phyloP scores from a whole-genome alignment of 2,797 vertebrate genomes.

The Iguana delicatissima region DNA sequence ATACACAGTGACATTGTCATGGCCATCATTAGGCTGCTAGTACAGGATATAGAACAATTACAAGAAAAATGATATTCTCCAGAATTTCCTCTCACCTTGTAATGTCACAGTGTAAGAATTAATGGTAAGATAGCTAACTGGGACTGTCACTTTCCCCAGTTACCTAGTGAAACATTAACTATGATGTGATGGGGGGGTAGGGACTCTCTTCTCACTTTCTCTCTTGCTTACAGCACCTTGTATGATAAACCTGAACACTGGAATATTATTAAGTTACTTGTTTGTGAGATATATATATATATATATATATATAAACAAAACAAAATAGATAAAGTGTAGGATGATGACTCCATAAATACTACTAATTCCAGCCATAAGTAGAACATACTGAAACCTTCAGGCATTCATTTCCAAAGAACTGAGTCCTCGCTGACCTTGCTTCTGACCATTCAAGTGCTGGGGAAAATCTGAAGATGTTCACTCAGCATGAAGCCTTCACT shows the following conservation, averaged over 20 bases:
- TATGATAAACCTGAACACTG: conserved; percentile 34
- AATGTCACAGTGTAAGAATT: background rate
- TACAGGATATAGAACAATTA: conserved; percentile 28
- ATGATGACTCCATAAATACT: conserved; percentile 33
- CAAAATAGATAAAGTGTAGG: background rate
- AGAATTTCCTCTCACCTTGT: conserved; percentile 4
- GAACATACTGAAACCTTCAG: background rate
- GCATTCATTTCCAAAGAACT: background rate
- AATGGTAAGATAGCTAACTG: conserved; percentile 21
- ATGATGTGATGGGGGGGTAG: background rate
- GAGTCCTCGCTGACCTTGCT: background rate
- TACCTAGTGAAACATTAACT: background rate
- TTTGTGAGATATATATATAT: background rate
- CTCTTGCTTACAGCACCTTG: background rate
- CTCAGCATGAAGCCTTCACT: too few relatives aligned
- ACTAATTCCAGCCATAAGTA: background rate
- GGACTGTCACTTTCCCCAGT: background rate
- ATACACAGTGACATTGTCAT: conserved; percentile 29
- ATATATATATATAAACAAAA: background rate
- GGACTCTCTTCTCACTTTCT: background rate
- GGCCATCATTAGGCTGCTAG: conserved; percentile 13
- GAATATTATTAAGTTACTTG: conserved; percentile 7
- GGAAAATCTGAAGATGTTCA: background rate
- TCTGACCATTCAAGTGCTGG: background rate
- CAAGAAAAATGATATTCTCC: conserved; percentile 33